Base-by-base conservation (phyloP, 2,888 invertebrate species). In the Agapostemon virescens region DNA sequence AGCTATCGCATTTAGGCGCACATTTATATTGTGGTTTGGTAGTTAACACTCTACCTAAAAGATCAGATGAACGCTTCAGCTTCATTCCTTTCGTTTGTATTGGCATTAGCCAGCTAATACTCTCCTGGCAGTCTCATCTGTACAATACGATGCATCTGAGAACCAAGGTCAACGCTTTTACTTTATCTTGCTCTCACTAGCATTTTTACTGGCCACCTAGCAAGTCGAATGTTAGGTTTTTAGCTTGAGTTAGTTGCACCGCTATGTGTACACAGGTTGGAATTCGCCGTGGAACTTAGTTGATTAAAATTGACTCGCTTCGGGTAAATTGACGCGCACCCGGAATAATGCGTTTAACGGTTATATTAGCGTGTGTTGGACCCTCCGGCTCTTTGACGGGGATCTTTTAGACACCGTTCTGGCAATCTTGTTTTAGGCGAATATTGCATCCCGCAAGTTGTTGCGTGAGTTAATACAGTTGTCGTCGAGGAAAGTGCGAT, bases 311-410 rank as follows among this genome's bases (percentile, higher is more conserved):
- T 7, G 58, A 11, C 9, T 20, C 63, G n/a, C 11, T 3, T 20
- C n/a, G 36, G 63, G 63, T 20, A 36, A 61, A 63, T n/a, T 36
- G 33, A 63, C 20, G 36, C 36, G 63, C 20, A 30, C 58, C 58
- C 30, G 9, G 20, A 61, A 63, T 61, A 61, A 61, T 61, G 33
- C 11, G 55, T 55, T 55, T 55, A 55, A 23, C 55, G 26, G 55
- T 55, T 55, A 55, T 55, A 55, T 55, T 23, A 55, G 55, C 6
- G 23, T 26, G 15, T 55, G 30, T 30, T 15, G 7, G 58, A 17
- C 30, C 58, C 7, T 58, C 20, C 30, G 30, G 58, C 30, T 7
- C 58, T 55, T 23, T 55, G 23, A 6, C 13, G 13, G 11, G n/a
- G 9, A 49, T 49, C 49, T 49, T n/a, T n/a, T 4, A 4, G n/a